Evolutionary conservation across 2,888 invertebrate genomes (phyloP), one percentile per base, ranked within the genome.

Genomic region (Agonopterix heracliana): DNA sequence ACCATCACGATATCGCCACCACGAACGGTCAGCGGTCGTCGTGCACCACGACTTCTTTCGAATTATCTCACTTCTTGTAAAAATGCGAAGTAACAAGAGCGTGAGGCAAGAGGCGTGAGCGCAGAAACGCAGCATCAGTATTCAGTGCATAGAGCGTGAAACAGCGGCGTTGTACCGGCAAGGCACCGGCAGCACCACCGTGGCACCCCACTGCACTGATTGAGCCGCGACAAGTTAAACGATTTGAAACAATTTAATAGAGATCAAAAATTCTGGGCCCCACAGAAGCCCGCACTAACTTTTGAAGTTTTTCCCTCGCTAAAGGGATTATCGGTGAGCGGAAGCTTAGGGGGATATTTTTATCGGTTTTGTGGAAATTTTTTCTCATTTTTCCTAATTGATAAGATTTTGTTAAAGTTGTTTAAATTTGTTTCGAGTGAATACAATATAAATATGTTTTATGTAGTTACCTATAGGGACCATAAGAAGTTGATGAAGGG

Each of bases 191-290:
- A 55, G 57, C 57, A 53, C 48, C 47, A 48, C 52, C 56, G 61
- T 71, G 57, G 74, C 64, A 69, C 63, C 67, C 68, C 26, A 70
- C 61, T 56, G 74, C 82, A 74, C 84, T 87, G 87, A 87, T 88
- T 87, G 87, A 86, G 84, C 83, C 82, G 88, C 88, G 88, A 87
- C 88, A 88, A 88, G 88, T 88, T 88, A 87, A 88, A 88, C 88
- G 78, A 88, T 88, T 88, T 88, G 88, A 88, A 88, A 88, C 88
- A 88, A 88, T 88, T 88, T 88, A 88, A 88, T 88, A 88, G 86
- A 88, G 88, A 88, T 88, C 88, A 88, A 88, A 87, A 87, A 88
- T 86, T 83, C 77, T 71, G 73, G 64, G 71, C 82, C 86, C 26
- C 83, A 77, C 78, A 75, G 61, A 63, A 74, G 74, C 84, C 81